Percentiles rank a stretch among this genome's conserved stretches.
These are phyloP conservation scores for Lichenostomus cassidix DNA, from an alignment of 2,113 vertebrate species.

Conservation along the genomic window DNA sequence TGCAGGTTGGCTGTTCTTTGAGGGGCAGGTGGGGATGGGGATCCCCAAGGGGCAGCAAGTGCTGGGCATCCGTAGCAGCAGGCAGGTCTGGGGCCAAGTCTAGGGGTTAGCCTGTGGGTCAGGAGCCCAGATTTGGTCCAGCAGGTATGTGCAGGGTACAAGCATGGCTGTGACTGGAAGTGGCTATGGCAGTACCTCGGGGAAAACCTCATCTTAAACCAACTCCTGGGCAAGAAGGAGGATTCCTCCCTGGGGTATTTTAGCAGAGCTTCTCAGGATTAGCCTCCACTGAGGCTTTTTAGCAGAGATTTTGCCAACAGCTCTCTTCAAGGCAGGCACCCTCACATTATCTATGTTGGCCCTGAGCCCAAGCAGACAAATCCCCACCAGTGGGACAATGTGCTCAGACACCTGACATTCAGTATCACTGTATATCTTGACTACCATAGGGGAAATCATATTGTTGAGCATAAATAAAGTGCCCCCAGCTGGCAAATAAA, in stretches of 20 bases:
- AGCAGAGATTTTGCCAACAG: not conserved
- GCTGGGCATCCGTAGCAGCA: not conserved
- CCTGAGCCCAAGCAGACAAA: not conserved
- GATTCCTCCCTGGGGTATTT: rapidly evolving
- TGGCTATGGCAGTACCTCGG: rapidly evolving
- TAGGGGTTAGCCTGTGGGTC: not conserved
- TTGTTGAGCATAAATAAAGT: not conserved
- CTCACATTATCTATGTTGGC: not conserved
- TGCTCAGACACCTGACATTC: not conserved
- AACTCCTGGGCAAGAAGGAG: not conserved
- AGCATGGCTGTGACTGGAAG: rapidly evolving
- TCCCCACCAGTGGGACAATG: not conserved
- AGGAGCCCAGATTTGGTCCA: too few relatives aligned
- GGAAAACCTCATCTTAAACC: not conserved
- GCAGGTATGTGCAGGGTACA: rapidly evolving
- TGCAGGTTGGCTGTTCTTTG: rapidly evolving
- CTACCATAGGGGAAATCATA: not conserved
- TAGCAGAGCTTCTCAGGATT: not conserved
- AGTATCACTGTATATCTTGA: not conserved
- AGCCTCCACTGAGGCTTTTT: not conserved
- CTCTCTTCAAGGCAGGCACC: not conserved
- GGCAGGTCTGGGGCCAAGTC: not conserved
- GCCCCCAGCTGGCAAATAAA: not conserved
- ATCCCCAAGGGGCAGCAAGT: not conserved
- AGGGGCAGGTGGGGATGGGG: rapidly evolving